A percentile compares a stretch with the other conserved stretches of the same genome.
Evolutionary conservation across 2,888 invertebrate genomes (phyloP).

Genomic region (Drosophila putrida): DNA sequence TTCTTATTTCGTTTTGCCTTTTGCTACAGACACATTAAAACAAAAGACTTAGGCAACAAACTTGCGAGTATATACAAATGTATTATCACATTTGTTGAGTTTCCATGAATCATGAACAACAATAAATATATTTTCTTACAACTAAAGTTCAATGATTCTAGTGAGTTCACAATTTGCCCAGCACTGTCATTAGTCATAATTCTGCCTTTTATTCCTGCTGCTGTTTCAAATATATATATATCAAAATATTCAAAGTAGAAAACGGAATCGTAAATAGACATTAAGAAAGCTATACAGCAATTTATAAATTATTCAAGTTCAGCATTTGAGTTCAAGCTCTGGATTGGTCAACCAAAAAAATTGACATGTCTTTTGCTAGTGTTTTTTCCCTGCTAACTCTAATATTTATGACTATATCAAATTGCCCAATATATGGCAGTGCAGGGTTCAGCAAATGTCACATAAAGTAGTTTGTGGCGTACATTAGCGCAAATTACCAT

Average conservation of each 20-base stretch:
- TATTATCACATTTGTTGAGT: conserved; percentile 23
- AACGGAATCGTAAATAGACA: not conserved
- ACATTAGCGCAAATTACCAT: conserved; percentile 75
- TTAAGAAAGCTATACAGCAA: not conserved
- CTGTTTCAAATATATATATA: conserved; percentile 8
- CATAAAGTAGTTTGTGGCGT: conserved; percentile 54
- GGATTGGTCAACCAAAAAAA: not conserved
- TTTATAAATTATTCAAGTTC: not conserved
- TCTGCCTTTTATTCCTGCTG: conserved; percentile 43
- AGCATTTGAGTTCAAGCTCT: not conserved
- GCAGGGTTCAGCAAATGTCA: conserved; percentile 42
- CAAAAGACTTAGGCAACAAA: conserved; percentile 69
- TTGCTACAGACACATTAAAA: conserved; percentile 24
- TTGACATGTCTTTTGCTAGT: not conserved
- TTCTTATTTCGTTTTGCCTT: conserved; percentile 18
- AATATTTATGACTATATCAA: conserved; percentile 52
- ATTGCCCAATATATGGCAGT: conserved; percentile 23
- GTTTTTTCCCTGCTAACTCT: conserved; percentile 6
- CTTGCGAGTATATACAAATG: conserved; percentile 25
- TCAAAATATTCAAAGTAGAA: not conserved
- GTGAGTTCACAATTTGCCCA: conserved; percentile 52
- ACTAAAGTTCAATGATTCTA: conserved; percentile 74
- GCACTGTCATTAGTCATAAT: conserved; percentile 59
- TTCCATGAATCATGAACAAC: conserved; percentile 41
- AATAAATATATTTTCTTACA: conserved; percentile 32